Evolutionary conservation across 2,797 vertebrate genomes (phyloP), one percentile per base, ranked within the genome.

Genomic region (Chrysocyon brachyurus): DNA sequence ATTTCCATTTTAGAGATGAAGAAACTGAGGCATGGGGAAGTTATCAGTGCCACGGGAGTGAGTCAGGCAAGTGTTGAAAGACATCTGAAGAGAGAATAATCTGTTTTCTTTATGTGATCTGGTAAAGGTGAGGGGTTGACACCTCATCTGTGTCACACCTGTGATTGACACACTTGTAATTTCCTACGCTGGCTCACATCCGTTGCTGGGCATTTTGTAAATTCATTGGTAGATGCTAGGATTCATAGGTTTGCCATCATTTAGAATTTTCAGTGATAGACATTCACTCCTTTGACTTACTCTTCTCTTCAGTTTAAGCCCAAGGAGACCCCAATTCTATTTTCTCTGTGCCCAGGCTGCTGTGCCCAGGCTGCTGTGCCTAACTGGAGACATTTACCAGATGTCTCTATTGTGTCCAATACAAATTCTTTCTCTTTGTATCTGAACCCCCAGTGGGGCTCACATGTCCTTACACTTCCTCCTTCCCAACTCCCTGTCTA

Each of bases 381-480:
- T 93, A 59, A 14, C 17, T 61, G 15, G 10, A 57, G 33, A 40
- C 17, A 12, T 3, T 36, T 17, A 64, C 4, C 21, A 9, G 5
- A 14, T 21, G 3, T 22, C 72, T 36, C 2, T 11, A 0, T 9
- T 1, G 1, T 7, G 7, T 24, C 9, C 12, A 19, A 2, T 36
- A 26, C 9, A 52, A 33, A 81, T 22, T 46, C 21, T 28, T 79
- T 33, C n/a, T 49, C 15, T 72, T 22, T 31, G 22, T 36, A 12
- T 17, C 11, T 46, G 21, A 70, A 7, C 17, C 17, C 24, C 64
- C 12, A 9, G 2, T 40, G 15, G 0, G 21, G 10, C 17, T 96
- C 86, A 24, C 17, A 4, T 36, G 14, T 17, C 49, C 33, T 21
- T 81, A 10, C 7, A 5, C 57, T 40, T 64, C 56, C 33, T 54